Base-by-base conservation (phyloP, 2,888 invertebrate genomes). In the Ophion obscuratus region DNA sequence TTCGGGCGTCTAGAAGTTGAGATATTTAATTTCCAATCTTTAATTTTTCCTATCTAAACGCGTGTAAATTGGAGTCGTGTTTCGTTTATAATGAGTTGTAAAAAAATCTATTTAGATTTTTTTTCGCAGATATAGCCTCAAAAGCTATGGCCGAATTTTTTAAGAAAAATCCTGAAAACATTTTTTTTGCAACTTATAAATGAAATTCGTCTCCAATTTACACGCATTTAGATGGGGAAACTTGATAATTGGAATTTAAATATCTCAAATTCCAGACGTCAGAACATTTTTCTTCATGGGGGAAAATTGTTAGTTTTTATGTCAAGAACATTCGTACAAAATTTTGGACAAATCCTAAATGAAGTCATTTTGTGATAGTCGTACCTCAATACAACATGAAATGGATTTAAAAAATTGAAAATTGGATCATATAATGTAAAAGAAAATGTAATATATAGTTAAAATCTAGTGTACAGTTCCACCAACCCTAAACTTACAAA, bases 1-100 rank as follows among this genome's bases (percentile, higher is more conserved):
- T 64, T 75, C 64, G 62, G 47, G 64, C 62, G 64, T 75, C 64
- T 75, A 75, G 75, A 75, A 73, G 61, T 73, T 20, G 61, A 73
- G 61, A 73, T 61, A 61, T 61, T 73, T 61, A 73, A 40, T 73
- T 62, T 62, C 11, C 62, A 75, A 75, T 75, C 62, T 64, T 75
- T 47, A 10, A 75, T 64, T 75, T 75, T 73, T 40, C 20, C 73
- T 59, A 61, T 73, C 40, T 73, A 73, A 73, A 61, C 40, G 31
- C 61, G 61, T 73, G 40, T 61, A 73, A 73, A 73, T 73, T 73
- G 20, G 11, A 73, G 73, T 73, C n/a, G 73, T 59, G 40, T 61
- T 73, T 73, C 61, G 36, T 73, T 61, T 73, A 61, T 59, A 27
- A 36, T n/a, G 59, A 61, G 59, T 61, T 61, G 20, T 59, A 73